Conservation (phyloP, 2,888 invertebrate species). For the Melieria picta region DNA sequence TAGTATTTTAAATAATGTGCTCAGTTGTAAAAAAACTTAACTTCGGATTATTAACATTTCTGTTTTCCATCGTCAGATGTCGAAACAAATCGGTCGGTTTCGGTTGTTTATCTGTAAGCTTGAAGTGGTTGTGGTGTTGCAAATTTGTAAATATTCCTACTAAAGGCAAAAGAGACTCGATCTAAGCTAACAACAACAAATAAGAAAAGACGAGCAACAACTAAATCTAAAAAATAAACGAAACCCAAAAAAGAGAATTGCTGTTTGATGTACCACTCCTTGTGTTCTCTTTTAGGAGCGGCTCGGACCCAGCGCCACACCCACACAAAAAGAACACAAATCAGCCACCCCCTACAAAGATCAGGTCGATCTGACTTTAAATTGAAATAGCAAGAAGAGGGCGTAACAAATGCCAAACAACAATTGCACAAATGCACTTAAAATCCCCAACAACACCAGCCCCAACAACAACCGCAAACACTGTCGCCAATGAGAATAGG, state of each 20-base stretch:
- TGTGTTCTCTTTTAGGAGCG: constrained; percentile 36
- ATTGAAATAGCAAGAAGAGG: constrained; percentile 1
- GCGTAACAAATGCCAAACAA: background rate
- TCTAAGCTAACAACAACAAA: constrained; percentile 23
- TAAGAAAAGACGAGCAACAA: constrained; percentile 14
- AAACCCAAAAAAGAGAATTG: too few relatives aligned
- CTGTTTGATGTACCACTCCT: constrained; percentile 26
- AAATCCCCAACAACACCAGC: constrained; percentile 15
- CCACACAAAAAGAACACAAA: background rate
- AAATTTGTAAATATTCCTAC: background rate
- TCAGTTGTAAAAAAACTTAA: too few relatives aligned
- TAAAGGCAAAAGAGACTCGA: too few relatives aligned
- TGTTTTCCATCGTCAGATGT: too few relatives aligned
- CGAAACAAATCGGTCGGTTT: too few relatives aligned
- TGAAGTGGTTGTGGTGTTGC: background rate
- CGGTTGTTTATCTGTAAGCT: too few relatives aligned
- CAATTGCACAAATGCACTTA: constrained; percentile 26
- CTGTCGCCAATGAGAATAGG: background rate
- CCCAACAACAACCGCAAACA: constrained; percentile 10
- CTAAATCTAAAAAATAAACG: too few relatives aligned
- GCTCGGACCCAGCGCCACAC: background rate
- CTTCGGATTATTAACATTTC: too few relatives aligned
- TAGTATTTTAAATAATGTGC: too few relatives aligned
- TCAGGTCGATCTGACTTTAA: background rate
- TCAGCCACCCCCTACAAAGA: background rate